Conservation (phyloP, 64 coral and sea anemone species). For the Catalaphyllia jardinei region DNA sequence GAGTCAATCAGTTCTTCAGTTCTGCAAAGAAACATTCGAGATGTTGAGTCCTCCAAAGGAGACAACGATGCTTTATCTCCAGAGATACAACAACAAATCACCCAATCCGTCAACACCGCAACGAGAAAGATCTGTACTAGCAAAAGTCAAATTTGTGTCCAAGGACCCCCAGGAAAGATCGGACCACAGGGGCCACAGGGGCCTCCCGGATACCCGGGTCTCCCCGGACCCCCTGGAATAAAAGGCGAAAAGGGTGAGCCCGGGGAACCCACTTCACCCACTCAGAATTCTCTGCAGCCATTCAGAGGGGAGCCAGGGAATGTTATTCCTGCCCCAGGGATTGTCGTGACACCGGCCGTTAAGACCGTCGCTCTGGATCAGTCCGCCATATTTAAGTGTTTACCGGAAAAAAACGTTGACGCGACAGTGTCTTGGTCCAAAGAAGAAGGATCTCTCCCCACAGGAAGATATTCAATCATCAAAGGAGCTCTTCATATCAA, state of each 20-base stretch:
- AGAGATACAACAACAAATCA: constrained; percentile 57
- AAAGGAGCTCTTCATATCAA: too few species aligned
- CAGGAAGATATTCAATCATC: too few species aligned
- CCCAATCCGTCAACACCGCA: constrained; percentile 28
- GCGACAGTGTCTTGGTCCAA: too few species aligned
- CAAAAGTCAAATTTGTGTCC: background rate
- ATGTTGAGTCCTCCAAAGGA: background rate
- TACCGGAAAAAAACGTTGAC: too few species aligned
- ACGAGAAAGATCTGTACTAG: background rate
- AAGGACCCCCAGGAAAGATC: constrained; percentile 22
- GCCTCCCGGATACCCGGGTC: too few species aligned
- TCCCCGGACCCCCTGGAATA: too few species aligned
- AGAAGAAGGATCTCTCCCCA: too few species aligned
- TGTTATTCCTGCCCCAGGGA: constrained; percentile 12
- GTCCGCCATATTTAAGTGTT: too few species aligned
- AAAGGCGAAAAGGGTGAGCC: too few species aligned
- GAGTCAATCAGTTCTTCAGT: too few species aligned
- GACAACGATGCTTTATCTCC: background rate
- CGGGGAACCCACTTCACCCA: background rate
- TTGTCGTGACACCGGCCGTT: constrained; percentile 19
- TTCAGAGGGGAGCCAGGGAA: background rate
- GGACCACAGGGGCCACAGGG: too few species aligned
- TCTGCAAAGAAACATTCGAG: background rate
- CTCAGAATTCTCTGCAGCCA: background rate
- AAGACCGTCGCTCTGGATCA: too few species aligned